Percentiles rank a stretch among this genome's conserved stretches.
Evolutionary conservation across 2,888 invertebrate genomes (phyloP).

Genomic region (Digitonthophagus gazella): DNA sequence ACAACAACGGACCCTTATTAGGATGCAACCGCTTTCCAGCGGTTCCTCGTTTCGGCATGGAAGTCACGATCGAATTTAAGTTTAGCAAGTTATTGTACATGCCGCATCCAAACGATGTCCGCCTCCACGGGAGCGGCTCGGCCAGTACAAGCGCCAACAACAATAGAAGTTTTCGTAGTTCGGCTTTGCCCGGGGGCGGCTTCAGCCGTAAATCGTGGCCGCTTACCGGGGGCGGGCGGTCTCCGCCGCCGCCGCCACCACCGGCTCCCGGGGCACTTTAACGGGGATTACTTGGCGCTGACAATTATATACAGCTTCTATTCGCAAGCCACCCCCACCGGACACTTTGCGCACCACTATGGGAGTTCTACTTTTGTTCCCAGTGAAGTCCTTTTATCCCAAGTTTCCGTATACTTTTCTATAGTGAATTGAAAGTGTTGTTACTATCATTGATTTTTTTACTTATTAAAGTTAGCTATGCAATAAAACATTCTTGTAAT

Average conservation of each 20-base stretch:
- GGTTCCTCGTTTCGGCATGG: neutral
- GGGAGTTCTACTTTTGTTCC: neutral
- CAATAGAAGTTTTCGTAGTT: constrained; percentile 26
- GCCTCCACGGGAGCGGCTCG: constrained; percentile 1
- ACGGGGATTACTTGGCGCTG: constrained; percentile 57
- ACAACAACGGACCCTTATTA: neutral
- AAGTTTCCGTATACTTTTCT: neutral
- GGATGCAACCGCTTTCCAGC: neutral
- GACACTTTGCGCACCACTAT: constrained; percentile 18
- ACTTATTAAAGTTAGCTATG: neutral
- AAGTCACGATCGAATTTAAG: neutral
- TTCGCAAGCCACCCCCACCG: constrained; percentile 32
- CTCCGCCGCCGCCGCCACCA: constrained; percentile 30
- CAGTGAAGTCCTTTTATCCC: neutral
- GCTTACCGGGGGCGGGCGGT: constrained; percentile 57
- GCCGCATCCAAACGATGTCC: neutral
- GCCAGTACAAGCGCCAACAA: constrained; percentile 25
- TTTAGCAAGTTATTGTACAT: neutral
- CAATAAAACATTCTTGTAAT: too few species aligned
- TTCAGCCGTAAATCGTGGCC: constrained; percentile 58
- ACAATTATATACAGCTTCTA: constrained; percentile 54
- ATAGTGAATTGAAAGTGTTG: neutral
- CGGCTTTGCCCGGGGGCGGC: constrained; percentile 30
- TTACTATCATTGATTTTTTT: neutral
- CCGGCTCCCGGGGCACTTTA: constrained; percentile 54